A percentile compares a stretch with the other conserved stretches of the same genome.
Evolutionary conservation across 2,113 vertebrate genomes (phyloP).

Genomic region (Poeciliopsis prolifica): DNA sequence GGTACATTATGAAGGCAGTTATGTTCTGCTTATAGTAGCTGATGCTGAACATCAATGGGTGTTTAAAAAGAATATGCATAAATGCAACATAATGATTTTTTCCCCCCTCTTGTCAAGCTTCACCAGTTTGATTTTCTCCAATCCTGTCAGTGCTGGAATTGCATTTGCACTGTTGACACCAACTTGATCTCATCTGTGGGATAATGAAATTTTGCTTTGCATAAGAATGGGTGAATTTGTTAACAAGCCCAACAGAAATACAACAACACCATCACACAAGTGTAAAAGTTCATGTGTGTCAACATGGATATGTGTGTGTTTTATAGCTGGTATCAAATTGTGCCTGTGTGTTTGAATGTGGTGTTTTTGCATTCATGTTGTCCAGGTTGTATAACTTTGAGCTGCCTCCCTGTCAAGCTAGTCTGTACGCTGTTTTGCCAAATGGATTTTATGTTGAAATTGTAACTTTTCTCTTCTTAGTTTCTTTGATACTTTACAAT

Average conservation of each 20-base stretch:
- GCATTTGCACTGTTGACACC: conserved; percentile 34
- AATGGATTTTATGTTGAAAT: too few relatives aligned
- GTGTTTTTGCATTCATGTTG: background rate
- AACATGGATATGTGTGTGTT: background rate
- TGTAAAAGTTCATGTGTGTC: background rate
- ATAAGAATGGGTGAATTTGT: conserved; percentile 25
- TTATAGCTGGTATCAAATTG: background rate
- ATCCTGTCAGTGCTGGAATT: conserved; percentile 27
- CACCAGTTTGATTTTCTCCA: conserved; percentile 14
- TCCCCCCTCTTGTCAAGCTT: background rate
- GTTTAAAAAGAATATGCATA: conserved; percentile 22
- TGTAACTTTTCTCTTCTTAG: too few relatives aligned
- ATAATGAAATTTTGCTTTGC: conserved; percentile 34
- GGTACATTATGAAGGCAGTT: conserved; percentile 6
- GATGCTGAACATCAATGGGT: conserved; percentile 16
- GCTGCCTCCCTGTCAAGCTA: conserved; percentile 5
- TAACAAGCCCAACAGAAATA: conserved; percentile 7
- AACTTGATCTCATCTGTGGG: conserved; percentile 29
- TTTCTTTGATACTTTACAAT: too few relatives aligned
- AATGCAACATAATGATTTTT: conserved; percentile 21
- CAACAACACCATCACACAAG: background rate
- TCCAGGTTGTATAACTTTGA: conserved; percentile 23
- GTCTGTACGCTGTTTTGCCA: conserved; percentile 10
- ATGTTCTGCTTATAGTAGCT: conserved; percentile 14
- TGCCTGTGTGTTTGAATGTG: background rate